Evolutionary conservation across 2,797 vertebrate species (phyloP).

Genomic region (Eurystomus glaucurus): DNA sequence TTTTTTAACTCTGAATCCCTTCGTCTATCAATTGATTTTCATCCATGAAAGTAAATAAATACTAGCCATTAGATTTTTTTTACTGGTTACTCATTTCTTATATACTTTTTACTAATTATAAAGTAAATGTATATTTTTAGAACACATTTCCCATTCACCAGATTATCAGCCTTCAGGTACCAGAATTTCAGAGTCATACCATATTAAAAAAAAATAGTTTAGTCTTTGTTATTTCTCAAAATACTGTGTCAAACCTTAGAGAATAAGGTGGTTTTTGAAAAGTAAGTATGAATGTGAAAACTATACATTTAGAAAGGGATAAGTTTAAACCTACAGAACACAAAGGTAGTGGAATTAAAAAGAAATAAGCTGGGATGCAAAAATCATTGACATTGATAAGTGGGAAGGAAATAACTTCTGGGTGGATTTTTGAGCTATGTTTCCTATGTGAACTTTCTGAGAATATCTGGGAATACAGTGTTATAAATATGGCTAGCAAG

Average conservation of each 20-base stretch:
- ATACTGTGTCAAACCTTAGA: not conserved
- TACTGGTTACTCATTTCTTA: not conserved
- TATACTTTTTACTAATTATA: not conserved
- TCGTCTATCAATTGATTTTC: not conserved
- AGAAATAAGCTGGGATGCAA: not conserved
- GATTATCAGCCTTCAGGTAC: not conserved
- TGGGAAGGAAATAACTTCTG: not conserved
- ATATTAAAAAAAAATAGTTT: not conserved
- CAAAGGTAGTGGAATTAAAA: not conserved
- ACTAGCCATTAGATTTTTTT: not conserved
- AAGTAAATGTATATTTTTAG: not conserved
- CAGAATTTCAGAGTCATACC: not conserved
- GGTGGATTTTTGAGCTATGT: not conserved
- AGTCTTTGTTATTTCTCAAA: not conserved
- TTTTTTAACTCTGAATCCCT: not conserved
- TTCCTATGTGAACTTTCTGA: not conserved
- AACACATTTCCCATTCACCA: not conserved
- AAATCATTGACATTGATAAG: not conserved
- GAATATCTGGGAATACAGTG: not conserved
- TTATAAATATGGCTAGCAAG: not conserved
- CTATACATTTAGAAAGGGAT: not conserved
- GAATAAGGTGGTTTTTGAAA: not conserved
- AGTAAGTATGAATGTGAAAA: not conserved
- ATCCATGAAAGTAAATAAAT: not conserved
- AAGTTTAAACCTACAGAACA: not conserved